A percentile compares a stretch with the other conserved stretches of the same genome.
Conservation (phyloP, 2,888 invertebrate genomes). For the Uloborus plumipes region DNA sequence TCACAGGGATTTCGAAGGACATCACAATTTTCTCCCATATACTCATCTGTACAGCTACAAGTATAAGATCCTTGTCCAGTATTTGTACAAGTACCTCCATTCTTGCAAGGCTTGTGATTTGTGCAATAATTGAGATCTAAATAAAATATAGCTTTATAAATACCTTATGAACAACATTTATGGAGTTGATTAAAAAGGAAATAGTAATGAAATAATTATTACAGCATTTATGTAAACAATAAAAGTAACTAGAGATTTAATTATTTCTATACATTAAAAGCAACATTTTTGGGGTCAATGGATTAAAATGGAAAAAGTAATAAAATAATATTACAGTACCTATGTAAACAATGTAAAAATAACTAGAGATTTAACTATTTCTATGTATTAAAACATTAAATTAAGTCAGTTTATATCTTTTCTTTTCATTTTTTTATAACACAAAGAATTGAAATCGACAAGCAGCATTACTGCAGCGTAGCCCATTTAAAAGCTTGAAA, state of each 20-base stretch:
- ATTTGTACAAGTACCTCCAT: slow-evolving; percentile 93
- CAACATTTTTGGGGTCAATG: not conserved
- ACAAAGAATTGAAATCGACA: too few relatives aligned
- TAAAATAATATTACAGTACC: too few relatives aligned
- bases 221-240: too few relatives aligned
- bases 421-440: too few relatives aligned
- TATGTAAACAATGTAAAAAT: too few relatives aligned
- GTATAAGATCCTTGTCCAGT: slow-evolving; percentile 95
- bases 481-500: too few relatives aligned
- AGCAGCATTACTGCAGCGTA: too few relatives aligned
- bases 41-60: slow-evolving; percentile 90
- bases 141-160: slow-evolving; percentile 20
- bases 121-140: slow-evolving; percentile 96
- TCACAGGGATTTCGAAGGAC: slow-evolving; percentile 75
- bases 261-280: too few relatives aligned
- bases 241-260: too few relatives aligned
- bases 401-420: too few relatives aligned
- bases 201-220: not conserved
- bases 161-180: not conserved
- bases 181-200: not conserved
- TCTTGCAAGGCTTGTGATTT: slow-evolving; percentile 92
- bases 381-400: too few relatives aligned
- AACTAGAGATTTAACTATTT: too few relatives aligned
- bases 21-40: slow-evolving; percentile 91
- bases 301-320: not conserved